Percentiles rank a stretch among this genome's conserved stretches.
These are phyloP conservation scores for Plagiodera versicolora DNA, from an alignment of 2,888 invertebrate species.

Conservation along the genomic window DNA sequence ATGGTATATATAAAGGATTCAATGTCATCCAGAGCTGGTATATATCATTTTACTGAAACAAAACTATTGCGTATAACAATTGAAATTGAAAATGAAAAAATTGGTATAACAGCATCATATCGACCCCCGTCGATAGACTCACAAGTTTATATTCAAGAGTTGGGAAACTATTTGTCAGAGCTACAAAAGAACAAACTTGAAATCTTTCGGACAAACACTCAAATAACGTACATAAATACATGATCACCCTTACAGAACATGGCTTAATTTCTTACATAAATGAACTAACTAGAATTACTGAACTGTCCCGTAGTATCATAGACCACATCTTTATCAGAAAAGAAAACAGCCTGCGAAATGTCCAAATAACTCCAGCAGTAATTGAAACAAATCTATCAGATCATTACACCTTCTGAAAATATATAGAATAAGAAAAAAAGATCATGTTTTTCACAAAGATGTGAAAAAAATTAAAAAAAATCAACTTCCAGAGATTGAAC, in stretches of 20 bases:
- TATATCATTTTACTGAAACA: conserved; percentile 1
- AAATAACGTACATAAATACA: not conserved
- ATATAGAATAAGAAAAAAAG: too few species aligned
- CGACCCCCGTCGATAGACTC: not conserved
- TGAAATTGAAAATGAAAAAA: conserved; percentile 3
- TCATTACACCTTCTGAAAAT: too few species aligned
- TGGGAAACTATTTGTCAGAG: not conserved
- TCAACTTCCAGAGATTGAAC: too few species aligned
- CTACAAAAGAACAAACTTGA: conserved; percentile 4
- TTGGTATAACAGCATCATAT: not conserved
- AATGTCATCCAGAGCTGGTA: not conserved
- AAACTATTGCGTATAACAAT: not conserved
- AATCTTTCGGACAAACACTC: conserved; percentile 2
- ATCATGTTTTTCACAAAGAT: too few species aligned
- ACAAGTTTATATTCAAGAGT: not conserved
- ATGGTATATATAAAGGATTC: not conserved
- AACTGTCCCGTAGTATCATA: too few species aligned
- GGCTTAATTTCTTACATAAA: too few species aligned
- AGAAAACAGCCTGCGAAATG: too few species aligned
- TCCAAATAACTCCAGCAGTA: too few species aligned
- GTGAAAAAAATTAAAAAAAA: too few species aligned
- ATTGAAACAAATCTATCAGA: too few species aligned
- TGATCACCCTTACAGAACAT: not conserved
- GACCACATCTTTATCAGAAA: too few species aligned
- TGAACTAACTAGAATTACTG: not conserved